A percentile compares a stretch with the other conserved stretches of the same genome.
Evolutionary conservation across 2,888 invertebrate genomes (phyloP).

Genomic region (Loripinus fragilis): DNA sequence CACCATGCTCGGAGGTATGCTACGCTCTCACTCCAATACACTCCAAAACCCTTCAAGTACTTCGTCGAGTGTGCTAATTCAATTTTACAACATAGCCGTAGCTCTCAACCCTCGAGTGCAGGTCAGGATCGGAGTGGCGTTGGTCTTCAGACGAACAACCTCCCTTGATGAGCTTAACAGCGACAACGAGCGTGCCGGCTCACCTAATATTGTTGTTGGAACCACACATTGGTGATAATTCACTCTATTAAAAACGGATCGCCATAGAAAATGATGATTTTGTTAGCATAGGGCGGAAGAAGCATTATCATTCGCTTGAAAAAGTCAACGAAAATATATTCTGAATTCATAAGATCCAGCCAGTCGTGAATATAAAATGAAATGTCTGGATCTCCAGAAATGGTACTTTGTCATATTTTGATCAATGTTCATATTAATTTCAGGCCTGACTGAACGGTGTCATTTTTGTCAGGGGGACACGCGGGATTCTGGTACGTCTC

Average conservation of each 20-base stretch:
- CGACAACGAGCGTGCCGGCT: conserved; percentile 4
- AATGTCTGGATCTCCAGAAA: no score
- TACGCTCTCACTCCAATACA: neutral
- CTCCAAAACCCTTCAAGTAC: conserved; percentile 4
- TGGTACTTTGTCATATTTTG: no score
- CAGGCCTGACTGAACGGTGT: no score
- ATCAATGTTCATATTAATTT: no score
- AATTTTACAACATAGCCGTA: conserved; percentile 4
- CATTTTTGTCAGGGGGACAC: no score
- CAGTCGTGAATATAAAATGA: conserved; percentile 1
- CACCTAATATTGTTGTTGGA: neutral
- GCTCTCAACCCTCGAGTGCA: conserved; percentile 7
- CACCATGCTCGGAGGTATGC: neutral
- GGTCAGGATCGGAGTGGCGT: neutral
- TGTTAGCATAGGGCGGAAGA: conserved; percentile 9
- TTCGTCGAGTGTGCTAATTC: conserved; percentile 9
- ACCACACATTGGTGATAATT: neutral
- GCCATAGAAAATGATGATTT: conserved; percentile 5
- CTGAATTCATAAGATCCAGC: neutral
- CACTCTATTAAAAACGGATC: conserved; percentile 17
- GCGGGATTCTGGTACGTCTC: no score
- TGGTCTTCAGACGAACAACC: neutral
- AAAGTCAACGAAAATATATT: conserved; percentile 20
- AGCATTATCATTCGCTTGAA: conserved; percentile 15
- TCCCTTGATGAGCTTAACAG: neutral